Evolutionary conservation across 2,888 invertebrate species (phyloP).

Genomic region (Rhingia campestris): DNA sequence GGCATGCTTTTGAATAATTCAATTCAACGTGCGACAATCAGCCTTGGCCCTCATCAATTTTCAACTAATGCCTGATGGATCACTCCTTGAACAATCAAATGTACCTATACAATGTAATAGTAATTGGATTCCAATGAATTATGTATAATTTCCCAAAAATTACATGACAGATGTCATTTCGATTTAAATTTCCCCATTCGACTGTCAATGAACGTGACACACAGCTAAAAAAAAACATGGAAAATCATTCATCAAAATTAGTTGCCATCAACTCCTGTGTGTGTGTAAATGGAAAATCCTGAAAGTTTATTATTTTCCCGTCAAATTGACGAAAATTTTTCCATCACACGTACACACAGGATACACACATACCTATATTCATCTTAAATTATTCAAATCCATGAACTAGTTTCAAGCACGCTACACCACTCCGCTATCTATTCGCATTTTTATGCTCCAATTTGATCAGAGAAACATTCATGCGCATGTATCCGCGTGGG

Average conservation of each 20-base stretch:
- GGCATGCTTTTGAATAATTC: not conserved
- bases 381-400: conserved; percentile 61
- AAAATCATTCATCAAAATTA: conserved; percentile 16
- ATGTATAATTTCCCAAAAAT: conserved; percentile 7
- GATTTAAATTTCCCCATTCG: conserved; percentile 25
- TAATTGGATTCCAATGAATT: conserved; percentile 43
- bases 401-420: conserved; percentile 59
- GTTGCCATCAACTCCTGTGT: not conserved
- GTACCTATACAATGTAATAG: conserved; percentile 7
- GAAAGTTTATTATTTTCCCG: conserved; percentile 10
- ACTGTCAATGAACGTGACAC: conserved; percentile 11
- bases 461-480: conserved; percentile 64
- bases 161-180: conserved; percentile 28
- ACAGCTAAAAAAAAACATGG: not conserved
- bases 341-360: not conserved
- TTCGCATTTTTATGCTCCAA: conserved; percentile 45
- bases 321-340: conserved; percentile 10
- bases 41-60: conserved; percentile 14
- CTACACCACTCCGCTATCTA: conserved; percentile 30
- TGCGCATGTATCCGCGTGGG: conserved; percentile 28
- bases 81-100: conserved; percentile 4
- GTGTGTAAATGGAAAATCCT: not conserved
- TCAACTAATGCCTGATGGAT: not conserved
- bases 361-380: not conserved
- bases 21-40: not conserved